A percentile compares a stretch with the other conserved stretches of the same genome.
These are phyloP conservation scores for Halesus radiatus DNA, from an alignment of 1,140 invertebrate species.

Conservation along the genomic window DNA sequence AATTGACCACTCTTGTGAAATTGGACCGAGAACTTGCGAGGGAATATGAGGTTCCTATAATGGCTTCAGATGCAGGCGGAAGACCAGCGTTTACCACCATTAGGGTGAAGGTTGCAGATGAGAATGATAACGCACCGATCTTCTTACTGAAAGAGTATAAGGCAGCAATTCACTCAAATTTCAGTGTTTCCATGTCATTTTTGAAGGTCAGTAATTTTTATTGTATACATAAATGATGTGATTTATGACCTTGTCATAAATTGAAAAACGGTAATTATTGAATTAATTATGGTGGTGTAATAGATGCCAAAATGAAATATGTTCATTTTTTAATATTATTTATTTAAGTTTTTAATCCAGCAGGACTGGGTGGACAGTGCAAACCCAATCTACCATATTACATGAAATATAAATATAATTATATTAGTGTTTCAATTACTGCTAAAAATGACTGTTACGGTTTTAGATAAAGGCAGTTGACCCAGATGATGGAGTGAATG, in stretches of 20 bases:
- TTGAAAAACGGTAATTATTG: too few relatives aligned
- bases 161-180: slow-evolving; percentile 77
- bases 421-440: background rate
- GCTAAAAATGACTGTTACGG: background rate
- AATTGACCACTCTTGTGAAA: slow-evolving; percentile 80
- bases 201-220: slow-evolving; percentile 71
- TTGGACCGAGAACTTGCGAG: slow-evolving; percentile 85
- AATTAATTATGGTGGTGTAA: too few relatives aligned
- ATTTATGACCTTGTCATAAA: too few relatives aligned
- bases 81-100: slow-evolving; percentile 84
- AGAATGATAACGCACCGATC: slow-evolving; percentile 89
- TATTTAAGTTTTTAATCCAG: too few relatives aligned
- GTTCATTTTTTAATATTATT: too few relatives aligned
- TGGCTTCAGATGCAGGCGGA: slow-evolving; percentile 89
- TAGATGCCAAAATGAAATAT: slow-evolving; percentile 17
- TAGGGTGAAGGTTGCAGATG: slow-evolving; percentile 83
- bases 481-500: slow-evolving; percentile 78
- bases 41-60: slow-evolving; percentile 84
- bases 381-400: too few relatives aligned
- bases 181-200: slow-evolving; percentile 75
- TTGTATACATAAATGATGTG: too few relatives aligned
- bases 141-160: slow-evolving; percentile 88
- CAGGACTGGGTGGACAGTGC: too few relatives aligned
- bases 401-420: slow-evolving; percentile 7
- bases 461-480: slow-evolving; percentile 76